Evolutionary conservation across 2,113 vertebrate species (phyloP), one percentile per base, ranked within the genome.

Genomic region (Cyphomyrus plagiostoma): DNA sequence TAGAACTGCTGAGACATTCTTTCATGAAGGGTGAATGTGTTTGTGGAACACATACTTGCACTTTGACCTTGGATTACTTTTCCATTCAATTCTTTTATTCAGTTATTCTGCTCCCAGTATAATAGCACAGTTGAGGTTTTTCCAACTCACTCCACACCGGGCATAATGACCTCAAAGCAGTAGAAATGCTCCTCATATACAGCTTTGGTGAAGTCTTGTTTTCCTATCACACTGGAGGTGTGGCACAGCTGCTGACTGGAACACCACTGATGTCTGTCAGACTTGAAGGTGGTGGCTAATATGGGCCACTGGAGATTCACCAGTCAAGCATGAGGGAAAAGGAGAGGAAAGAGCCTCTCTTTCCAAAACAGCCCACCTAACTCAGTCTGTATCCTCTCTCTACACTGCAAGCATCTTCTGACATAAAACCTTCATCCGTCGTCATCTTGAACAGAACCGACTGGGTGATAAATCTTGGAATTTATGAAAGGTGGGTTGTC

Each of bases 61-160:
- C 70, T 39, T 77, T 77, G 70, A 77, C 70, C 30, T 77, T 77
- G 70, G 70, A 77, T 77, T 77, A 39, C 15, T 77, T 77, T 80
- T 80, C 74, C 74, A 80, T 80, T 80, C 74, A 80, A 80, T 80
- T 80, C 17, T 80, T 80, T 80, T 80, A 80, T 80, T 86, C 23
- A 85, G 49, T 50, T 86, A 26, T 86, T 50, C n/a, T 86, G 4
- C 48, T 86, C 48, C 83, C 45, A 86, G 23, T 50, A 50, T 85
- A 48, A 48, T 86, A 86, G 23, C 83, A 48, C 45, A 86, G 45
- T 86, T 86, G 23, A 86, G 9, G 45, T 48, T 86, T 50, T 50
- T 50, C 83, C 83, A n/a, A n/a, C 45, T 50, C 0, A 9, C 9
- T 48, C 45, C 48, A 84, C 21, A 30, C n/a, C 30, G 62, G n/a